Conservation (phyloP, 2,113 vertebrate species). For the Morphnarchus princeps region DNA sequence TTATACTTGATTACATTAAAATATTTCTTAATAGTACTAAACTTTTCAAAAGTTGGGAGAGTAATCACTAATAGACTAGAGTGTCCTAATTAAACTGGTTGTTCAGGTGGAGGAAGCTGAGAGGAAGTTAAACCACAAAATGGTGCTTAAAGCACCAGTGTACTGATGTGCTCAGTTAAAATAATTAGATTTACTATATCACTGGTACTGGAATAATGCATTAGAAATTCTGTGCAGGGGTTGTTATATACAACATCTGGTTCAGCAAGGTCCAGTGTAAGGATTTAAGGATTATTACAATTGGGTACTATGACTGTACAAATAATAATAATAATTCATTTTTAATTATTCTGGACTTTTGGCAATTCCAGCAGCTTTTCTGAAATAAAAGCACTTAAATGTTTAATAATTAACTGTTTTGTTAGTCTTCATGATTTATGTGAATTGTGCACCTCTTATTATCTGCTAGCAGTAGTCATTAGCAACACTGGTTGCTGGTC, state of each 20-base stretch:
- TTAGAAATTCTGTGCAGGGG: background rate
- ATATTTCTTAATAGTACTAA: background rate
- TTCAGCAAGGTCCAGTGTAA: background rate
- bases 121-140: background rate
- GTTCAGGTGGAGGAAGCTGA: background rate
- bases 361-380: background rate
- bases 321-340: background rate
- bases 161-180: background rate
- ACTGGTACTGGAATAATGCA: background rate
- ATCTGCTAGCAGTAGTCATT: background rate
- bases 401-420: background rate
- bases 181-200: background rate
- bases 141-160: background rate
- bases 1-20: background rate
- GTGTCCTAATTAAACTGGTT: background rate
- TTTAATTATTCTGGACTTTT: background rate
- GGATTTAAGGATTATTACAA: background rate
- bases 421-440: background rate
- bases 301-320: background rate
- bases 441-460: background rate
- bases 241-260: background rate
- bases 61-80: rapidly evolving
- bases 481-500: background rate
- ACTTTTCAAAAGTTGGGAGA: background rate
- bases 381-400: background rate